Base-by-base conservation (phyloP, 1,140 invertebrate species). In the Megathymus violae region DNA sequence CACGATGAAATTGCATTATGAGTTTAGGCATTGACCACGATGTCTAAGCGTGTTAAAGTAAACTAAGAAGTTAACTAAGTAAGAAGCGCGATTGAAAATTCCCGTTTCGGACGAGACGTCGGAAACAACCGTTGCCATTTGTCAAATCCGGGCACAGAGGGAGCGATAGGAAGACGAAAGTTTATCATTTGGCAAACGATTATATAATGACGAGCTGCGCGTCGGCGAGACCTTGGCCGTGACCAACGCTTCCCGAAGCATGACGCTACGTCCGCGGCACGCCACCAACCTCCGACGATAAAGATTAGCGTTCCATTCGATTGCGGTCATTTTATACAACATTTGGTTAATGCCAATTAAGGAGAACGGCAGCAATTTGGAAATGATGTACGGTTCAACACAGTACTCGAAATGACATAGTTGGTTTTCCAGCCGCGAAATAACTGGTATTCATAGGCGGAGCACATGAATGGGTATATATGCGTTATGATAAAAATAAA, bases 191-290 rank as follows among this genome's bases (percentile, higher is more conserved):
- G 76, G 70, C 69, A 71, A 71, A 71, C 56, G 50, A 75, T 89
- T 88, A 87, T 74, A 72, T 85, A 89, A 89, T 77, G 71, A 65
- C 69, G 71, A 78, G 54, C 66, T 64, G 69, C 76, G 67, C 69
- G 69, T 65, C 65, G 70, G 62, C 69, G 61, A 83, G 80, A 83
- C 87, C 85, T 88, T 88, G 85, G 85, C 85, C 87, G 77, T 89
- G 85, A 89, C 85, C 87, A 88, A 78, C 82, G 71, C 67, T 83
- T 80, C 67, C 77, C 79, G 76, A 77, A 82, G 68, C 76, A 75
- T 81, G 78, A 80, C 80, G 76, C 65, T 69, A 69, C 76, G 65
- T 44, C 41, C 70, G 69, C 69, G 44, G 67, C 71, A 74, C 66
- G 79, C 74, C 72, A 80, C 76, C 80, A 80, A 75, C 67, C 66